Evolutionary conservation across 2,888 invertebrate genomes (phyloP).

Genomic region (Willowsia nigromaculata): DNA sequence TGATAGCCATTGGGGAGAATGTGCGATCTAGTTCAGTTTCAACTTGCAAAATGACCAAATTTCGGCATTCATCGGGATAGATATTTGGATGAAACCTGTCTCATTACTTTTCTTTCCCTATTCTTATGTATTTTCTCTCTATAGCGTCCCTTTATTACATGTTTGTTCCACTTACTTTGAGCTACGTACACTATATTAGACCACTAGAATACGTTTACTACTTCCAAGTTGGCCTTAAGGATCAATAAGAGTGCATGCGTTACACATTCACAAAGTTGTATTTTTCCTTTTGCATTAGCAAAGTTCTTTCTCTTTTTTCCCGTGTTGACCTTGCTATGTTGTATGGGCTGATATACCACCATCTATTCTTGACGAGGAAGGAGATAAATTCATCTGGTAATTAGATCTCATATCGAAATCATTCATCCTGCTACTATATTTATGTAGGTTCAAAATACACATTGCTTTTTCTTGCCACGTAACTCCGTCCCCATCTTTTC

Average conservation of each 20-base stretch:
- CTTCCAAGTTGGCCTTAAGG: no score
- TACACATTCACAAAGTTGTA: background rate
- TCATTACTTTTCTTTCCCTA: slow-evolving; percentile 1
- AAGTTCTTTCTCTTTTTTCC: no score
- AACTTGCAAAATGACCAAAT: slow-evolving; percentile 44
- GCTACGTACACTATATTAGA: no score
- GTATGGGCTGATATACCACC: background rate
- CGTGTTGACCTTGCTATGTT: background rate
- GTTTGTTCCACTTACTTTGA: no score
- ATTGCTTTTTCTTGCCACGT: background rate
- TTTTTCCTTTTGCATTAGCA: no score
- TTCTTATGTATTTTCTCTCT: no score
- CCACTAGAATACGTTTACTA: no score
- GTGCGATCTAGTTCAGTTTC: background rate
- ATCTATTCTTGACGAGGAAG: background rate
- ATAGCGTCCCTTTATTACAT: no score
- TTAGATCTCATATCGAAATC: slow-evolving; percentile 12
- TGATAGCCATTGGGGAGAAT: background rate
- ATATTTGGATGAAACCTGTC: slow-evolving; percentile 1
- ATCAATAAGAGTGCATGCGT: background rate
- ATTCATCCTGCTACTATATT: background rate
- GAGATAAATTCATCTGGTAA: slow-evolving; percentile 11
- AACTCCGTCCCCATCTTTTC: background rate
- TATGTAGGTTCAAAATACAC: background rate
- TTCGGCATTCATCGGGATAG: slow-evolving; percentile 44